Evolutionary conservation across 2,113 vertebrate genomes (phyloP).

Genomic region (Cololabis saira): DNA sequence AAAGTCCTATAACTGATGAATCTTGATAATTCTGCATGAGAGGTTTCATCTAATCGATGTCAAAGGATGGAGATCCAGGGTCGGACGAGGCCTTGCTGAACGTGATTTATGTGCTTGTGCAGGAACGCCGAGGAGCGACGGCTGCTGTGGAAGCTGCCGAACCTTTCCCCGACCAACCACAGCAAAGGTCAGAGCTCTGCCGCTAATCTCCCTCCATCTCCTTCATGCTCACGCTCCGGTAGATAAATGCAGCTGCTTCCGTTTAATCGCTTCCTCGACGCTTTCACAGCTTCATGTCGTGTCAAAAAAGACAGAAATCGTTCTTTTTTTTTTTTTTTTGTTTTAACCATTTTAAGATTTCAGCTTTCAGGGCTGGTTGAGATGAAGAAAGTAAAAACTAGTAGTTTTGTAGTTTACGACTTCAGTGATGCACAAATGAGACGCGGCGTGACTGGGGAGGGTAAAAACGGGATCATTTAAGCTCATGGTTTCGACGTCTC

Average conservation of each 20-base stretch:
- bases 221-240: not conserved
- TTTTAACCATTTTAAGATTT: too few species aligned
- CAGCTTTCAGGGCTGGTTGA: too few species aligned
- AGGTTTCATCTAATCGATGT: too few species aligned
- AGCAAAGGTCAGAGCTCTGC: conserved; percentile 84
- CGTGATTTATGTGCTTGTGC: conserved; percentile 19
- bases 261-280: not conserved
- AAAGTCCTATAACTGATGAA: too few species aligned
- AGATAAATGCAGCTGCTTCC: not conserved
- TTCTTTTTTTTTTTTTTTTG: not conserved
- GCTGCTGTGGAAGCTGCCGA: conserved; percentile 91
- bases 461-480: too few species aligned
- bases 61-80: not conserved
- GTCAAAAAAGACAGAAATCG: not conserved
- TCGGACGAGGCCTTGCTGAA: not conserved
- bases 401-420: too few species aligned
- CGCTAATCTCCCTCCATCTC: not conserved
- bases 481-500: too few species aligned
- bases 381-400: too few species aligned
- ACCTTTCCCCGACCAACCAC: conserved; percentile 83
- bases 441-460: too few species aligned
- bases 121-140: conserved; percentile 93
- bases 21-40: too few species aligned
- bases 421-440: too few species aligned
- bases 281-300: not conserved